Conservation (phyloP, 2,113 vertebrate genomes). For the Silurus meridionalis region DNA sequence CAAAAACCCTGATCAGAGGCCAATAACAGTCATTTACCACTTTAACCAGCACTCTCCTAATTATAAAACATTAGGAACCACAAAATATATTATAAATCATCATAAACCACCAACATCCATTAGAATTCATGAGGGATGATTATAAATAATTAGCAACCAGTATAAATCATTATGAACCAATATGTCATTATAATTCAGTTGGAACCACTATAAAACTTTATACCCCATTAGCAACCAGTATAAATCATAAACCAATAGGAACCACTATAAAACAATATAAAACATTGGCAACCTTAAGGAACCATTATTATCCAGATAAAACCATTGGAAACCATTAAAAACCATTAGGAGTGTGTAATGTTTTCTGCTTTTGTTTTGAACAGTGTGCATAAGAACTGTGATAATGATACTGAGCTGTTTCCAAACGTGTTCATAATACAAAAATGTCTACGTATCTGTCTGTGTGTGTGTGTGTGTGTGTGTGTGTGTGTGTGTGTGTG, state of each 20-base stretch:
- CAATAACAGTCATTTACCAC: too few species aligned
- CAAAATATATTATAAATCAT: too few species aligned
- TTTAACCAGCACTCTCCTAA: too few species aligned
- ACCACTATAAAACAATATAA: not conserved
- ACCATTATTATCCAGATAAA: not conserved
- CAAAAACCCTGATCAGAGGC: too few species aligned
- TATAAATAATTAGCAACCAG: too few species aligned
- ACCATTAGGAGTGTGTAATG: not conserved
- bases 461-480: slow-evolving; percentile 14
- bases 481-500: slow-evolving; percentile 19
- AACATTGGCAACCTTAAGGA: not conserved
- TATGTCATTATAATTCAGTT: not conserved
- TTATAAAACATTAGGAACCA: too few species aligned
- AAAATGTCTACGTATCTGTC: not conserved
- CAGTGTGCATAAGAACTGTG: not conserved
- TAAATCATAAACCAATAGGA: too few species aligned
- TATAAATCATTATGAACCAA: too few species aligned
- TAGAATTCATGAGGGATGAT: too few species aligned
- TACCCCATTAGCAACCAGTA: too few species aligned
- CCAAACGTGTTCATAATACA: slow-evolving; percentile 13
- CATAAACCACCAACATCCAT: too few species aligned
- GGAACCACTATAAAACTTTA: too few species aligned
- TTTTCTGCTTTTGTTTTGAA: not conserved
- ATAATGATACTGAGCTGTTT: not conserved
- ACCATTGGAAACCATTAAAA: not conserved